Evolutionary conservation across 2,113 vertebrate genomes (phyloP).

Genomic region (Isichthys henryi): DNA sequence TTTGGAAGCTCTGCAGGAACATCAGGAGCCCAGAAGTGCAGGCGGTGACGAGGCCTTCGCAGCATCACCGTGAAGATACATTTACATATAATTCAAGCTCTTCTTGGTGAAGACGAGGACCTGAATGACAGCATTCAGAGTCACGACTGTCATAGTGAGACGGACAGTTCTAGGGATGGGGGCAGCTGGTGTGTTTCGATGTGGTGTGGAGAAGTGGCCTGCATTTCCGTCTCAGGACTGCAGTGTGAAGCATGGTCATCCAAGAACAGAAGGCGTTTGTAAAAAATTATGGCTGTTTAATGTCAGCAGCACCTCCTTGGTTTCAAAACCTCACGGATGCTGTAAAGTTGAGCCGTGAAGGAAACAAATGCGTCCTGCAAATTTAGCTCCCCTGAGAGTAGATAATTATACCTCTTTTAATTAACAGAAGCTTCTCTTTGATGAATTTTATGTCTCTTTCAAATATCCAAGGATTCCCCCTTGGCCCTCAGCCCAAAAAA

Average conservation of each 20-base stretch:
- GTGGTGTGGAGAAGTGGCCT: background rate
- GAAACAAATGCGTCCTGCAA: background rate
- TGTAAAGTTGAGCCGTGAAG: background rate
- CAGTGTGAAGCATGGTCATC: background rate
- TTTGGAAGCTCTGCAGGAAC: background rate
- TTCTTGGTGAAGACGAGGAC: background rate
- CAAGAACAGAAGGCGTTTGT: background rate
- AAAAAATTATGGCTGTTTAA: background rate
- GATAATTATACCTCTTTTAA: background rate
- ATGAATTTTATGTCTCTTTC: background rate
- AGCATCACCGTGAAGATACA: background rate
- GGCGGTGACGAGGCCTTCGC: background rate
- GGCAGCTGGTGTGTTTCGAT: background rate
- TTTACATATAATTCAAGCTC: background rate
- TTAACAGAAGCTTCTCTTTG: background rate
- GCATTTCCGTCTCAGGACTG: background rate
- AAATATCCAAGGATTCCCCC: background rate
- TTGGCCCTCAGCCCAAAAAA: background rate
- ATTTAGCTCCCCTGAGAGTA: background rate
- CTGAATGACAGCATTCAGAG: background rate
- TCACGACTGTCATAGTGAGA: background rate
- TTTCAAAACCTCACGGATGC: background rate
- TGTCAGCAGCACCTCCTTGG: background rate
- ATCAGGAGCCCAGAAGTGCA: background rate
- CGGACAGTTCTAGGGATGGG: background rate